A percentile compares a stretch with the other conserved stretches of the same genome.
Conservation (phyloP, 2,888 invertebrate species). For the Siphlonurus alternatus region DNA sequence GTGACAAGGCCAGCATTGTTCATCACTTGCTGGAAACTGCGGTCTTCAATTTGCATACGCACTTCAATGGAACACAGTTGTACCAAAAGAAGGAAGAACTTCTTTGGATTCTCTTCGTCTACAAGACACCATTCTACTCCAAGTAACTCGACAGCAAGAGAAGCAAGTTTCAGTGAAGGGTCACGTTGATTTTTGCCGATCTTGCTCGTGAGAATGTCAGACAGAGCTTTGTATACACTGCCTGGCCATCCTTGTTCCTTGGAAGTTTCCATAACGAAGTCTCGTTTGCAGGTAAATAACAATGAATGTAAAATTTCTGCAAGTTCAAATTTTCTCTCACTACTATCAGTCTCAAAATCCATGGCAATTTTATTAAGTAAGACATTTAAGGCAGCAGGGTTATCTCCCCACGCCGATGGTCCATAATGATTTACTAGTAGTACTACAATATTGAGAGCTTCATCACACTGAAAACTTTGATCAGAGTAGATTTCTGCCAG, state of each 20-base stretch:
- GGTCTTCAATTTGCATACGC: conserved; percentile 82
- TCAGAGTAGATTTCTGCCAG: conserved; percentile 76
- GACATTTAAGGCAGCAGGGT: conserved; percentile 63
- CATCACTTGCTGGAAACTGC: conserved; percentile 54
- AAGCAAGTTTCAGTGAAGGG: conserved; percentile 68
- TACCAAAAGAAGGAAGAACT: conserved; percentile 62
- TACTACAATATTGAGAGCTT: conserved; percentile 66
- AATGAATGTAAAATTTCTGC: conserved; percentile 63
- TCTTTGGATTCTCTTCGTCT: conserved; percentile 59
- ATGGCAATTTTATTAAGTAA: conserved; percentile 66
- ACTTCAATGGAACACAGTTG: conserved; percentile 85
- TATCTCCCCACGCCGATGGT: conserved; percentile 49
- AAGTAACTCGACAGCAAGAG: conserved; percentile 59
- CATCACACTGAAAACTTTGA: conserved; percentile 78
- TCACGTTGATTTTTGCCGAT: conserved; percentile 77
- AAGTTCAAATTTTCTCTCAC: conserved; percentile 76
- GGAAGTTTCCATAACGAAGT: conserved; percentile 42
- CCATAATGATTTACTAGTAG: conserved; percentile 56
- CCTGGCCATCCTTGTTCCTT: conserved; percentile 64
- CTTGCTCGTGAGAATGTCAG: conserved; percentile 71
- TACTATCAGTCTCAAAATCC: conserved; percentile 78
- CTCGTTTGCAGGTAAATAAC: conserved; percentile 52
- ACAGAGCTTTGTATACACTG: conserved; percentile 63
- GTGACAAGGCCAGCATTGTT: conserved; percentile 61
- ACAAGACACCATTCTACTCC: conserved; percentile 73